These are phyloP conservation scores for Columba livia DNA, from an alignment of 2,113 vertebrate genomes.

Conservation along the genomic window DNA sequence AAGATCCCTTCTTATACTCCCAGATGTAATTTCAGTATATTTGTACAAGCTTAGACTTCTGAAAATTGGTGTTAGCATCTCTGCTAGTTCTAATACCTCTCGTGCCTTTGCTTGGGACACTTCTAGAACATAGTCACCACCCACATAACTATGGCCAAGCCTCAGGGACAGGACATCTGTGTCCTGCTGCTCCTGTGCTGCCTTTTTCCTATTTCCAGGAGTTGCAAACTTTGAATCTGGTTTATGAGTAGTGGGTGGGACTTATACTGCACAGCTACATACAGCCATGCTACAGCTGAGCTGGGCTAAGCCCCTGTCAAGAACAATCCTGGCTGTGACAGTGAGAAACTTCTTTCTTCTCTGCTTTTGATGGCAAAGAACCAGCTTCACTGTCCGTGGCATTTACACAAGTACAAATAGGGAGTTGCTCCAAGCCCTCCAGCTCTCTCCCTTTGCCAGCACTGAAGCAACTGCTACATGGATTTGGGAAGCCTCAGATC, in stretches of 20 bases:
- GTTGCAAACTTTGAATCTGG: not conserved
- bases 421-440: not conserved
- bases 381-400: not conserved
- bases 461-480: not conserved
- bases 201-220: not conserved
- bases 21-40: not conserved
- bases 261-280: not conserved
- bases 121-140: not conserved
- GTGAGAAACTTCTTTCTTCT: not conserved
- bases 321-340: not conserved
- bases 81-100: not conserved
- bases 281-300: not conserved
- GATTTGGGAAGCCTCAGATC: not conserved
- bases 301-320: not conserved
- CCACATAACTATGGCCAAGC: rapidly evolving
- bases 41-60: not conserved
- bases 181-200: not conserved
- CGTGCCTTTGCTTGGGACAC: not conserved
- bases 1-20: not conserved
- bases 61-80: not conserved
- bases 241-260: rapidly evolving
- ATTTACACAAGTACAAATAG: not conserved
- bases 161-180: not conserved
- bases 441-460: not conserved
- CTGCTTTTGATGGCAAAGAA: not conserved